A percentile compares a stretch with the other conserved stretches of the same genome.
Conservation (phyloP, 2,797 vertebrate genomes). For the Morelia viridis region DNA sequence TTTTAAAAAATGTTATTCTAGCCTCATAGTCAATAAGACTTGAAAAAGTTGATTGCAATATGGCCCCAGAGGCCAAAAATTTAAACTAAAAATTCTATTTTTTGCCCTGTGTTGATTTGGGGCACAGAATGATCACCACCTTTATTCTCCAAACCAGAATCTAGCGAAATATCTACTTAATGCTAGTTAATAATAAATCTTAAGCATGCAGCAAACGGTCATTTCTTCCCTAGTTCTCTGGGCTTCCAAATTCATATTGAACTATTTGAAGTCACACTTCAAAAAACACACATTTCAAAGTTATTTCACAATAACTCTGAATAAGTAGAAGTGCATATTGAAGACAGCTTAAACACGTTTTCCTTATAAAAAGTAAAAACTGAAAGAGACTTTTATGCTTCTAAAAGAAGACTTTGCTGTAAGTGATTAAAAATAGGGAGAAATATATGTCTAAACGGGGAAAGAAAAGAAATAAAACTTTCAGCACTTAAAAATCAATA, state of each 20-base stretch:
- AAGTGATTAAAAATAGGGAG: not conserved
- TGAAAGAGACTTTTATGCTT: not conserved
- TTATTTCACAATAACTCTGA: not conserved
- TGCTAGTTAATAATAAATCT: slow-evolving; percentile 1
- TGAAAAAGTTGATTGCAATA: not conserved
- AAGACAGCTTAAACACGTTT: not conserved
- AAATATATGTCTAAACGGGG: not conserved
- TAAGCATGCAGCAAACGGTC: not conserved
- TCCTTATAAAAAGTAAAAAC: not conserved
- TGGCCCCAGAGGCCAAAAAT: no score
- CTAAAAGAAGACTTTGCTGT: not conserved
- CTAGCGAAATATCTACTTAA: not conserved
- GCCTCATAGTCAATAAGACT: not conserved
- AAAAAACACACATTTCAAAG: slow-evolving; percentile 17
- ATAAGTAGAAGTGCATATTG: not conserved
- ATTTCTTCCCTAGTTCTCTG: not conserved
- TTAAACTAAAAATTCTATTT: no score
- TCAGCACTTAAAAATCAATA: not conserved
- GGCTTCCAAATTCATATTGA: not conserved
- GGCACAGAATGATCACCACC: no score
- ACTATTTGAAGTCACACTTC: not conserved
- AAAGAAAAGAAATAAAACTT: not conserved
- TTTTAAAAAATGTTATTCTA: not conserved
- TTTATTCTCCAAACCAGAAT: not conserved
- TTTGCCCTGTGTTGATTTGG: no score